Evolutionary conservation across 2,797 vertebrate species (phyloP).

Genomic region (Crax fasciolata): DNA sequence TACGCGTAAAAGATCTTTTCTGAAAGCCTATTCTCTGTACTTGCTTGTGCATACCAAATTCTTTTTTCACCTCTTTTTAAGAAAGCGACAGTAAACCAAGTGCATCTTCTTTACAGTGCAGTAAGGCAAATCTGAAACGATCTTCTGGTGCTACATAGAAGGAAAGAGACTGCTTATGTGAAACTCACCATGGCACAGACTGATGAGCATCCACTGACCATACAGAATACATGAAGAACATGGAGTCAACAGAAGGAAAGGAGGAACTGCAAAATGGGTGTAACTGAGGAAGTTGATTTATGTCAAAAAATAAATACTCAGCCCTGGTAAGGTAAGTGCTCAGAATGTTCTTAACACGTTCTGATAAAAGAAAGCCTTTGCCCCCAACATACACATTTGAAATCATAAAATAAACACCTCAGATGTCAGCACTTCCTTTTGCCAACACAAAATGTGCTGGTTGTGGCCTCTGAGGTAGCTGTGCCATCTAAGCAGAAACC

Average conservation of each 20-base stretch:
- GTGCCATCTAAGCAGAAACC: background rate
- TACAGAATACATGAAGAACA: background rate
- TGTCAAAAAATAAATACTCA: background rate
- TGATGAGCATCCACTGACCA: background rate
- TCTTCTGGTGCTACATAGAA: background rate
- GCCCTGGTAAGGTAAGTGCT: background rate
- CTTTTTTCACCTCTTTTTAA: background rate
- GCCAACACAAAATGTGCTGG: background rate
- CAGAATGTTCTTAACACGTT: background rate
- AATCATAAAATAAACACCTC: constrained; percentile 44
- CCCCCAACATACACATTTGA: background rate
- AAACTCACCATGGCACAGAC: background rate
- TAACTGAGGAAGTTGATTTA: constrained; percentile 35
- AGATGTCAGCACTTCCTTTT: background rate
- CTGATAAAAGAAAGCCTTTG: background rate
- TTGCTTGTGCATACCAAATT: background rate
- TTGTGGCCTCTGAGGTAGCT: background rate
- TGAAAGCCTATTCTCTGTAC: background rate
- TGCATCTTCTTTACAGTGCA: background rate
- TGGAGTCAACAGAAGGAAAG: background rate
- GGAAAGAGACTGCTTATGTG: background rate
- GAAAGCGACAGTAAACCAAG: background rate
- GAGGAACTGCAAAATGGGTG: background rate
- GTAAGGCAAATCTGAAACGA: background rate
- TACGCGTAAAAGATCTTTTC: background rate